Evolutionary conservation across 2,113 vertebrate species (phyloP).

Genomic region (Prunella himalayana): DNA sequence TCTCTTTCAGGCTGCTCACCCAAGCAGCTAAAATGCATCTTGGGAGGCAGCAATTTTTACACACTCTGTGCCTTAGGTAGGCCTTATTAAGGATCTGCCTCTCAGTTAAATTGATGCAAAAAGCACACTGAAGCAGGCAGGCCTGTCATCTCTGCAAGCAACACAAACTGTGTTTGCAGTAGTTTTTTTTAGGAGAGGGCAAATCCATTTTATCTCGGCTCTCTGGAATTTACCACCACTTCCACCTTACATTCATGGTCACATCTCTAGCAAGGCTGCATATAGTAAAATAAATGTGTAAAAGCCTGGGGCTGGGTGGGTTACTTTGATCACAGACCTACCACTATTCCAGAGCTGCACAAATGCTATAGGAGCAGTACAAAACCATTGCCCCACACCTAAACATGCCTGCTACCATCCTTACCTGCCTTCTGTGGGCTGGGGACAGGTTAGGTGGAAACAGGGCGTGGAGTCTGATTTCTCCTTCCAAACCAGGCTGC

Average conservation of each 20-base stretch:
- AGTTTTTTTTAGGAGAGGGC: neutral
- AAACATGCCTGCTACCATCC: too few species aligned
- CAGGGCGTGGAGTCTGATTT: neutral
- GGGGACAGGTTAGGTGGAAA: neutral
- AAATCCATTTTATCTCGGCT: neutral
- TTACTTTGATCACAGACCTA: neutral
- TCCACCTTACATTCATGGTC: neutral
- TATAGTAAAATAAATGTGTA: neutral
- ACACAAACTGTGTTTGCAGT: neutral
- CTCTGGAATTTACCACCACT: neutral
- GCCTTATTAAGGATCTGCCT: neutral
- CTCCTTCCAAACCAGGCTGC: neutral
- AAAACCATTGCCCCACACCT: neutral
- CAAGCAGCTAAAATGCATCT: neutral
- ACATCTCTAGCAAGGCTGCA: rapidly evolving
- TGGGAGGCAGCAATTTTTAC: neutral
- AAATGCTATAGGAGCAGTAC: rapidly evolving
- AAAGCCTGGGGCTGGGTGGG: neutral
- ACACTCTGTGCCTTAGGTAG: neutral
- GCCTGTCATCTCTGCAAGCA: neutral
- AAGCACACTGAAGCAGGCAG: neutral
- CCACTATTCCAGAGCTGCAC: neutral
- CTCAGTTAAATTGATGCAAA: neutral
- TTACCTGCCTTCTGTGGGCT: neutral
- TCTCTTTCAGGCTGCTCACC: neutral